A percentile compares a stretch with the other conserved stretches of the same genome.
Evolutionary conservation across 2,797 vertebrate genomes (phyloP).

Genomic region (Lerista edwardsae): DNA sequence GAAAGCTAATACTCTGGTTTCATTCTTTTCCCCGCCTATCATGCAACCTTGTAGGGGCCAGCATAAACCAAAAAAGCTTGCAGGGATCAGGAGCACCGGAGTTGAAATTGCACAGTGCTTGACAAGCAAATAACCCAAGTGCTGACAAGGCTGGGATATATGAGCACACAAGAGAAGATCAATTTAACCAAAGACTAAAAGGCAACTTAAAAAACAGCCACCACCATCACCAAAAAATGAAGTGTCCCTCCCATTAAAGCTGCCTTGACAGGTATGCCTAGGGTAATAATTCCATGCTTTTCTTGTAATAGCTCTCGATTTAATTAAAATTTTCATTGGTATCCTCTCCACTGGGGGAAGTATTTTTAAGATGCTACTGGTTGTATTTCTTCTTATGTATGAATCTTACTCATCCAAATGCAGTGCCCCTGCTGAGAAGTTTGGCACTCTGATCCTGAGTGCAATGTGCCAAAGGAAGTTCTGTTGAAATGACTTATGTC

Average conservation of each 20-base stretch:
- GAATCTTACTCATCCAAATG: background rate
- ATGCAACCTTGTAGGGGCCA: background rate
- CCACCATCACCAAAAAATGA: background rate
- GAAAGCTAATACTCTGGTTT: background rate
- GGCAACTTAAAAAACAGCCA: background rate
- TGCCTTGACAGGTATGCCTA: background rate
- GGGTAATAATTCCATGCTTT: constrained; percentile 3
- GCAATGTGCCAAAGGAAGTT: background rate
- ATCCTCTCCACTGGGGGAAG: background rate
- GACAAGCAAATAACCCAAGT: background rate
- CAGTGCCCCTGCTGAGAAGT: background rate
- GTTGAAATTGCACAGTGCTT: background rate
- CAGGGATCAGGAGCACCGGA: background rate
- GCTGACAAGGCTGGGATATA: background rate
- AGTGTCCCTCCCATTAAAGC: background rate
- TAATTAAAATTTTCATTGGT: constrained; percentile 6
- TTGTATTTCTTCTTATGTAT: background rate
- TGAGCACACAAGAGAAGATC: background rate
- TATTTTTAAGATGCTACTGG: constrained; percentile 5
- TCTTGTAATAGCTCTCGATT: background rate
- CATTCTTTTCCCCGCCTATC: background rate
- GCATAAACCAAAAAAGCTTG: background rate
- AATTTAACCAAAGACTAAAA: constrained; percentile 7
- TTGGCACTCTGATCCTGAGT: background rate
- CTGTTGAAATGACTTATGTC: background rate